These are phyloP conservation scores for Epistrophella euchroma DNA, from an alignment of 2,888 invertebrate genomes.

Conservation along the genomic window DNA sequence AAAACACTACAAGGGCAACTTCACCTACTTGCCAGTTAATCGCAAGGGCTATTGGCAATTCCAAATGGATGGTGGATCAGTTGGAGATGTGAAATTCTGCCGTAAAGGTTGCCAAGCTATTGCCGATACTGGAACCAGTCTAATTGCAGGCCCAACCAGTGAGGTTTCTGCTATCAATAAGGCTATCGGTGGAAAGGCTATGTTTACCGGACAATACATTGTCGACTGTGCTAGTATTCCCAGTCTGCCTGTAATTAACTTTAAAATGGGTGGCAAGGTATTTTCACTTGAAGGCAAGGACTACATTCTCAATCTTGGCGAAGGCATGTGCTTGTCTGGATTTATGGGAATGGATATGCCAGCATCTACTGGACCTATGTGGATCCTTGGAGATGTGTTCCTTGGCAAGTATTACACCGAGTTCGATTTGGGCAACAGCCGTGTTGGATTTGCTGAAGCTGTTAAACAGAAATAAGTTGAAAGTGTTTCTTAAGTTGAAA, in stretches of 20 bases:
- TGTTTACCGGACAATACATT: conserved; percentile 92
- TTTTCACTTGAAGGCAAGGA: conserved; percentile 93
- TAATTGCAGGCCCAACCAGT: conserved; percentile 94
- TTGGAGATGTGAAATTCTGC: conserved; percentile 88
- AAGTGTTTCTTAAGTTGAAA: background rate
- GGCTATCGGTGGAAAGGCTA: conserved; percentile 91
- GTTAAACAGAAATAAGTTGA: conserved; percentile 78
- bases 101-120: conserved; percentile 95
- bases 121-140: conserved; percentile 98
- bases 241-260: conserved; percentile 90
- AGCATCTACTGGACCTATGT: conserved; percentile 95
- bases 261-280: conserved; percentile 89
- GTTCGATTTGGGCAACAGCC: conserved; percentile 94
- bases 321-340: conserved; percentile 96
- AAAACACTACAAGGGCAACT: conserved; percentile 91
- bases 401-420: conserved; percentile 98
- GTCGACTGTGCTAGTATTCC: conserved; percentile 92
- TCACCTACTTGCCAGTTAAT: conserved; percentile 94
- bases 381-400: conserved; percentile 99
- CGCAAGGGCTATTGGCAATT: conserved; percentile 99
- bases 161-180: conserved; percentile 93
- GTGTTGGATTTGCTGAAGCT: conserved; percentile 94
- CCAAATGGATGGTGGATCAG: conserved; percentile 90
- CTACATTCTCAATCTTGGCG: conserved; percentile 95
- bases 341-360: conserved; percentile 99